Conservation (phyloP, 2,113 vertebrate genomes). For the Panthera tigris region DNA sequence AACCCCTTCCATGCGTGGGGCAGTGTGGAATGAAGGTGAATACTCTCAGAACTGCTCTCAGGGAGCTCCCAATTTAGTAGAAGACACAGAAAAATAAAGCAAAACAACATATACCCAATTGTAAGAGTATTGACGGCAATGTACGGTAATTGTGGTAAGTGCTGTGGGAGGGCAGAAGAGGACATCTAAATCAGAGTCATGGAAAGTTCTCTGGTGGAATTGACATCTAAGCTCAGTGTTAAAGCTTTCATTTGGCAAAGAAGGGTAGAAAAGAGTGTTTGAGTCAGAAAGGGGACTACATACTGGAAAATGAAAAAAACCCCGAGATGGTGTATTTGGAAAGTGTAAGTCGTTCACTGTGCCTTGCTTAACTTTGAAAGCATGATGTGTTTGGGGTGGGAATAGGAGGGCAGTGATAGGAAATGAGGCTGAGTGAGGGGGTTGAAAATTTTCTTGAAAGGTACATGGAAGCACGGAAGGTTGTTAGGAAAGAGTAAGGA, state of each 20-base stretch:
- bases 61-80: not conserved
- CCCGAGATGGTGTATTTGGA: not conserved
- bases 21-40: not conserved
- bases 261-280: slow-evolving; percentile 33
- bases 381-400: not conserved
- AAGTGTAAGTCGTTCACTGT: not conserved
- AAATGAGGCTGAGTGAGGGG: not conserved
- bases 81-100: not conserved
- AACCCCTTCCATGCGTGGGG: not conserved
- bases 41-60: not conserved
- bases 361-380: not conserved
- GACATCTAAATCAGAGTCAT: not conserved
- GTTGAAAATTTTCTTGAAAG: not conserved
- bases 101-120: not conserved
- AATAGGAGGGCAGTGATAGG: not conserved
- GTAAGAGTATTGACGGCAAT: not conserved
- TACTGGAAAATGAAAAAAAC: not conserved
- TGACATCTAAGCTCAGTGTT: not conserved
- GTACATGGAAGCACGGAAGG: not conserved
- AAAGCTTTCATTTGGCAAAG: slow-evolving; percentile 12
- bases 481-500: not conserved
- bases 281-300: not conserved
- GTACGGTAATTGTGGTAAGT: not conserved
- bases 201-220: not conserved
- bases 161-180: not conserved